phyloP scores from a whole-genome alignment of 2,888 invertebrate species.

The Fissipunctia ypsillon region DNA sequence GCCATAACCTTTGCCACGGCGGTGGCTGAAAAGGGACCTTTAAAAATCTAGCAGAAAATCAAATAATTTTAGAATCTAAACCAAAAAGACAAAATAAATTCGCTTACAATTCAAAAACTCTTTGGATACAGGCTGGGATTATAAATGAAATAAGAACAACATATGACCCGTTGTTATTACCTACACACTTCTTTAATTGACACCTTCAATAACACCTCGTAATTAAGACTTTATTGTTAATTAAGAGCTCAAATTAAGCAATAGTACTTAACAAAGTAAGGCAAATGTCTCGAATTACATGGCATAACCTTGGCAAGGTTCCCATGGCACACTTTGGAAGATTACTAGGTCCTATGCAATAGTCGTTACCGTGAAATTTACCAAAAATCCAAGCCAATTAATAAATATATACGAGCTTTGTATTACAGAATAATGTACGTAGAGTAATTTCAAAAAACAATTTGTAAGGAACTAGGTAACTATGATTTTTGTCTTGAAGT shows the following conservation, averaged over 20 bases:
- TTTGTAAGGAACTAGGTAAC: neutral
- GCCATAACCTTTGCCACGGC: neutral
- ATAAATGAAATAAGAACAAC: neutral
- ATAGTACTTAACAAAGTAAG: constrained; percentile 31
- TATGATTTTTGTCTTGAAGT: neutral
- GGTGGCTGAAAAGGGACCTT: too few species aligned
- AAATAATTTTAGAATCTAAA: too few species aligned
- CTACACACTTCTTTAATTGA: neutral
- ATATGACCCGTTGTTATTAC: neutral
- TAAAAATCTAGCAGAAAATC: too few species aligned
- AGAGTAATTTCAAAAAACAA: too few species aligned
- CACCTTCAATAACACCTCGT: constrained; percentile 7
- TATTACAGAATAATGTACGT: too few species aligned
- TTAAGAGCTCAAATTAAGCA: constrained; percentile 46
- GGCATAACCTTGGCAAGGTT: constrained; percentile 50
- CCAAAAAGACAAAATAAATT: neutral
- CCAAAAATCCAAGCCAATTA: neutral
- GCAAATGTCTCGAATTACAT: constrained; percentile 13
- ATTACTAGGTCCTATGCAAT: constrained; percentile 42
- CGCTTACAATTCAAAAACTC: neutral
- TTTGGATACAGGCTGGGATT: neutral
- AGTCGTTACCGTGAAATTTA: constrained; percentile 35
- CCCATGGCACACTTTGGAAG: constrained; percentile 55
- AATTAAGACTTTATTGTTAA: constrained; percentile 31
- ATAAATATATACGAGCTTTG: too few species aligned